Evolutionary conservation across 2,888 invertebrate species (phyloP).

Genomic region (Melieria crassipennis): DNA sequence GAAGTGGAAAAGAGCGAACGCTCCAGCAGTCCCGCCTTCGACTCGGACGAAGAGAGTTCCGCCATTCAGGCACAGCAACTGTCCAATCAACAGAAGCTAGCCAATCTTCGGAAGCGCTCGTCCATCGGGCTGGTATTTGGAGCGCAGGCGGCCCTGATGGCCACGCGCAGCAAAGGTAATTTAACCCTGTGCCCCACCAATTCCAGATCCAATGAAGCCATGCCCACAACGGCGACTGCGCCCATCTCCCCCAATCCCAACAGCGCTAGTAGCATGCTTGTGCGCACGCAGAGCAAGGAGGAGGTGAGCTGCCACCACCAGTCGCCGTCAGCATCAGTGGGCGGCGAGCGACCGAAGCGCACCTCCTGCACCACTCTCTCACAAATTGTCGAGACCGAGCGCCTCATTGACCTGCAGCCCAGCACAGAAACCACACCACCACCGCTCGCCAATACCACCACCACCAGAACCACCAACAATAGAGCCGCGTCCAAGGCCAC

Average conservation of each 20-base stretch:
- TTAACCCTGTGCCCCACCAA: conserved; percentile 55
- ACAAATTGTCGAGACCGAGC: conserved; percentile 58
- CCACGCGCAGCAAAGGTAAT: conserved; percentile 63
- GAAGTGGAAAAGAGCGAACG: conserved; percentile 80
- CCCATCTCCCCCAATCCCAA: conserved; percentile 44
- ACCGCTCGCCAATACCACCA: conserved; percentile 23
- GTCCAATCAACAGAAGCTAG: conserved; percentile 58
- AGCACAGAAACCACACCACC: conserved; percentile 36
- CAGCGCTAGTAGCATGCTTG: conserved; percentile 42
- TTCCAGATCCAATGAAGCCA: conserved; percentile 59
- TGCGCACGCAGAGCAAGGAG: conserved; percentile 60
- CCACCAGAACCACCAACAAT: too few species aligned
- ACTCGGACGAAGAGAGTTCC: conserved; percentile 91
- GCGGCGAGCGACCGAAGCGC: conserved; percentile 73
- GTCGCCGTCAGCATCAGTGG: conserved; percentile 68
- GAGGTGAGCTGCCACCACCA: conserved; percentile 67
- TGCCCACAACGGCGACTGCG: conserved; percentile 42
- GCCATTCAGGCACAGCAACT: conserved; percentile 68
- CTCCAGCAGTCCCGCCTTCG: conserved; percentile 93
- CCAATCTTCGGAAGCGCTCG: conserved; percentile 62
- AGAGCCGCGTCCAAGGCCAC: conserved; percentile 1
- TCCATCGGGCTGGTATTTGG: conserved; percentile 66
- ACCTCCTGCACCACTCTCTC: conserved; percentile 58
- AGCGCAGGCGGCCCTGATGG: conserved; percentile 63
- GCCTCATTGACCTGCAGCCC: conserved; percentile 49